Base-by-base conservation (phyloP, 2,888 invertebrate genomes). In the Melinopterus prodromus region DNA sequence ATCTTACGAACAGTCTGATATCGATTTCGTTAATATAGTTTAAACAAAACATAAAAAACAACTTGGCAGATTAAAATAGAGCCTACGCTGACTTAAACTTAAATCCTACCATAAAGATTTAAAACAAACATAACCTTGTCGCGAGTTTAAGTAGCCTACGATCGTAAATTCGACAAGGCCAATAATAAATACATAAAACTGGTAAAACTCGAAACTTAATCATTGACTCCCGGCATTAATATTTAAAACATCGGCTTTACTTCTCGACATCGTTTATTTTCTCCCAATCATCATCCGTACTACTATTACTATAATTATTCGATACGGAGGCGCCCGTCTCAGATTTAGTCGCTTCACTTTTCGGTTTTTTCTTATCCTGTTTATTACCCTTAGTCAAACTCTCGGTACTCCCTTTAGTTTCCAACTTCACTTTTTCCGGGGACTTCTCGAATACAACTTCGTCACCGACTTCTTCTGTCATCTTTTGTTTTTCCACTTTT, bases 221-320 rank as follows among this genome's bases (percentile, higher is more conserved):
- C 9, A 53, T 53, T 53, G 53, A 53, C 53, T 1, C 53, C 53
- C 53, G 12, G 12, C 53, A 53, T 4, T 53, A 53, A 53, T 12
- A 53, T 53, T 53, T 9, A 53, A 53, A 53, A 53, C 7, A 9
- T 53, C 26, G 26, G 26, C 26, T 9, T 53, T 53, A 53, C 53
- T 53, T 53, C 12, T 53, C 53, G 12, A 53, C 53, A 53, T 35
- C 74, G 12, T 69, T 77, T 77, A 80, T 77, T 80, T 89, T 89
- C 84, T 89, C 90, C 90, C 90, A 90, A 82, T 90, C 90, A 70
- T 89, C 90, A 83, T 90, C 90, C 6, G 88, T 88, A 83, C 88
- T 88, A 80, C 87, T 88, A 81, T 84, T 86, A 79, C 88, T 88
- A 81, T 87, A 87, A 81, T 85, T 85, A 16, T 86, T 85, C 74